Percentiles rank a stretch among this genome's conserved stretches.
Conservation (phyloP, 2,888 invertebrate genomes). For the Hemaris fuciformis region DNA sequence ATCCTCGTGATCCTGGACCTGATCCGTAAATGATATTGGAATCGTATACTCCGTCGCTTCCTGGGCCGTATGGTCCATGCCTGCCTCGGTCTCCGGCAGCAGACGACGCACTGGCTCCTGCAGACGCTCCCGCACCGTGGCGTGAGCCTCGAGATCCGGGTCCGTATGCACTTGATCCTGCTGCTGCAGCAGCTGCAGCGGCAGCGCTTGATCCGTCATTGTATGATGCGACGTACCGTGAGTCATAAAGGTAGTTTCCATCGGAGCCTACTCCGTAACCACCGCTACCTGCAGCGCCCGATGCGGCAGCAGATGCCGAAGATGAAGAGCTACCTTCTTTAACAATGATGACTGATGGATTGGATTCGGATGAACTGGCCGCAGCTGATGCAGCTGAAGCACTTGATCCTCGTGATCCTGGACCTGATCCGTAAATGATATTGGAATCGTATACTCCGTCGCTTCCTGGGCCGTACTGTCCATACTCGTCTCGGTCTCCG, state of each 20-base stretch:
- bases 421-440: background rate
- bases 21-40: background rate
- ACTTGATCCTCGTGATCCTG: background rate
- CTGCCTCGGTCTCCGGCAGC: background rate
- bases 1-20: background rate
- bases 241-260: background rate
- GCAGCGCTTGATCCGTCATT: background rate
- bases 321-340: background rate
- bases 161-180: background rate
- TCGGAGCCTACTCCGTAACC: background rate
- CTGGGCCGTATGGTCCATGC: slow-evolving; percentile 12
- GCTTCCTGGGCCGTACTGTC: slow-evolving; percentile 6
- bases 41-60: background rate
- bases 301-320: slow-evolving; percentile 5
- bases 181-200: background rate
- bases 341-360: background rate
- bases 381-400: background rate
- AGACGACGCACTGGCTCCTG: slow-evolving; percentile 14
- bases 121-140: slow-evolving; percentile 8
- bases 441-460: background rate
- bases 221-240: background rate
- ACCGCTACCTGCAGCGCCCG: background rate
- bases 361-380: background rate
- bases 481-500: background rate
- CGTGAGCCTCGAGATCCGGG: background rate